phyloP scores from a whole-genome alignment of 2,797 vertebrate genomes.

The Microctenopoma lineatum region DNA sequence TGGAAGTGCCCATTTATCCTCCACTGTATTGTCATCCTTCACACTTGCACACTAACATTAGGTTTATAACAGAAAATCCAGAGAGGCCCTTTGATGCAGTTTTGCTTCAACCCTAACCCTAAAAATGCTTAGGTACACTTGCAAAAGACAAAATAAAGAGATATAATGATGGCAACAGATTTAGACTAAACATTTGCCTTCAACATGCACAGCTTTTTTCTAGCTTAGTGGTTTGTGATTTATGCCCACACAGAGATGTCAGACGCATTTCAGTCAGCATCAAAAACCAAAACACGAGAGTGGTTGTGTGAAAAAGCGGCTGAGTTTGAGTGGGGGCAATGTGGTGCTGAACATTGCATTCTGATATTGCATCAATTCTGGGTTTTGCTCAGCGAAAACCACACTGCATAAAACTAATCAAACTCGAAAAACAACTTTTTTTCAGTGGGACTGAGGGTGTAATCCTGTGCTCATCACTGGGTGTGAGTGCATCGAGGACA shows the following conservation, averaged over 20 bases:
- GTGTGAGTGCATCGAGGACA: not conserved
- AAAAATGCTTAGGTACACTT: conserved; percentile 17
- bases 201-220: conserved; percentile 38
- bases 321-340: not conserved
- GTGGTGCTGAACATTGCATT: not conserved
- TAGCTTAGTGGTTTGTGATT: conserved; percentile 41
- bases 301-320: conserved; percentile 16
- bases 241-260: conserved; percentile 36
- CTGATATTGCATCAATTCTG: not conserved
- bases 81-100: conserved; percentile 1
- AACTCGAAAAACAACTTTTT: conserved; percentile 22
- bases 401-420: not conserved
- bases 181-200: conserved; percentile 65
- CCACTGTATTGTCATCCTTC: conserved; percentile 33
- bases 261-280: conserved; percentile 36
- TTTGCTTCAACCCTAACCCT: conserved; percentile 13
- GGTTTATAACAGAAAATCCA: conserved; percentile 39
- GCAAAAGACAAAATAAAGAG: conserved; percentile 36
- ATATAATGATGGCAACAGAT: conserved; percentile 43
- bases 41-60: conserved; percentile 23
- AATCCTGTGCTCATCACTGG: not conserved
- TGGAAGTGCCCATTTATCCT: conserved; percentile 25
- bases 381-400: not conserved
- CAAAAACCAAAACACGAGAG: conserved; percentile 27
- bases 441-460: not conserved